A percentile compares a stretch with the other conserved stretches of the same genome.
These are phyloP conservation scores for Anastrepha ludens DNA, from an alignment of 1,140 invertebrate species.

Conservation along the genomic window DNA sequence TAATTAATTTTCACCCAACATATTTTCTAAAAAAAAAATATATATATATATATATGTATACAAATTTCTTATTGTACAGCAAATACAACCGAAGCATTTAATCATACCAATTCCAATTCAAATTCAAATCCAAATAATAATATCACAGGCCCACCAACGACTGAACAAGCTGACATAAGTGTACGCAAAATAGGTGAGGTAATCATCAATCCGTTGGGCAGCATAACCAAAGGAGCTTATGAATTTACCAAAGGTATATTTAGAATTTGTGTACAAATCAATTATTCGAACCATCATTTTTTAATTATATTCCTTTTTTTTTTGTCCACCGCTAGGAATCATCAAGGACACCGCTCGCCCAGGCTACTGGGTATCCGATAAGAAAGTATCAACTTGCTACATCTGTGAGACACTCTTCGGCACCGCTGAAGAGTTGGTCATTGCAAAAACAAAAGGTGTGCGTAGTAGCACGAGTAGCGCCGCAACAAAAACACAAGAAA, in stretches of 20 bases:
- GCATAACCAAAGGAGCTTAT: constrained; percentile 77
- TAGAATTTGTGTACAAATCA: not conserved
- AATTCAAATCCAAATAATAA: constrained; percentile 54
- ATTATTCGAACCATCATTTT: not conserved
- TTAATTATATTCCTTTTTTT: not conserved
- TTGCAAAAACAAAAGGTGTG: constrained; percentile 53
- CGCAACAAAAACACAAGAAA: constrained; percentile 11
- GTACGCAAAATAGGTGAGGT: constrained; percentile 81
- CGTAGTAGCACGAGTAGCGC: not conserved
- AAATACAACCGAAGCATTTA: constrained; percentile 54
- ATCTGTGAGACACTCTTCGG: constrained; percentile 80
- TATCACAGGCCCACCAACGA: constrained; percentile 56
- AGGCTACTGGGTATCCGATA: constrained; percentile 87
- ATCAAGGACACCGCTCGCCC: constrained; percentile 88
- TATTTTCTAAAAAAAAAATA: constrained; percentile 24
- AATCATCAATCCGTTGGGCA: constrained; percentile 79
- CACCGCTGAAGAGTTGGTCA: constrained; percentile 73
- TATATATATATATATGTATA: constrained; percentile 22
- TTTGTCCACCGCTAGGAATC: constrained; percentile 76
- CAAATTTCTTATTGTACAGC: constrained; percentile 54
- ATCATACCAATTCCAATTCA: constrained; percentile 53
- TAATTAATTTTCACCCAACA: not conserved
- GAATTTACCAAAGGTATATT: constrained; percentile 72
- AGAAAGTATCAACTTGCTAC: constrained; percentile 80
- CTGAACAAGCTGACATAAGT: constrained; percentile 76